These are phyloP conservation scores for Beris morrisii DNA, from an alignment of 2,888 invertebrate genomes.

Conservation along the genomic window DNA sequence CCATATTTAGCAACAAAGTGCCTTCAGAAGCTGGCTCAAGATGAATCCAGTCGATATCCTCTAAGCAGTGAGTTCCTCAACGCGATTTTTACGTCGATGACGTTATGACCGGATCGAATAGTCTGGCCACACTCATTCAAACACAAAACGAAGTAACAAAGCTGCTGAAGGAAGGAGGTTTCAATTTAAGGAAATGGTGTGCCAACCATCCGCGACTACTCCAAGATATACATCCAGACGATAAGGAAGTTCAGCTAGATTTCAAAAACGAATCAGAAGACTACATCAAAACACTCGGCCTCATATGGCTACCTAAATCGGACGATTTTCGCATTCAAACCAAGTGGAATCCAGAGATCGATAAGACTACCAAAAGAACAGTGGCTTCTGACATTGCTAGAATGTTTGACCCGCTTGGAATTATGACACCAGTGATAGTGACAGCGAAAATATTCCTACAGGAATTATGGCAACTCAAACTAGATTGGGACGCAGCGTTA, in stretches of 20 bases:
- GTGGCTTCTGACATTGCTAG: too few relatives aligned
- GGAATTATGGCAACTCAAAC: too few relatives aligned
- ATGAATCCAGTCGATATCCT: conserved; percentile 59
- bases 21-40: conserved; percentile 53
- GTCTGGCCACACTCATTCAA: not conserved
- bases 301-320: conserved; percentile 16
- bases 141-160: not conserved
- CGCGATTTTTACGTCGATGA: conserved; percentile 57
- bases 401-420: too few relatives aligned
- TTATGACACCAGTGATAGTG: too few relatives aligned
- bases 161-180: conserved; percentile 1
- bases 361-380: too few relatives aligned
- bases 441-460: too few relatives aligned
- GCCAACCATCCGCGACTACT: conserved; percentile 5
- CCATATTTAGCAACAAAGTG: conserved; percentile 52
- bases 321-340: conserved; percentile 15
- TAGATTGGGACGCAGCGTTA: too few relatives aligned
- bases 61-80: conserved; percentile 54
- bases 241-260: not conserved
- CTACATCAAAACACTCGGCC: conserved; percentile 16
- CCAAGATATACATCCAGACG: not conserved
- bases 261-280: not conserved
- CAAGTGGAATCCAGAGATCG: not conserved
- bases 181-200: conserved; percentile 23
- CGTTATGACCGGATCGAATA: conserved; percentile 47